These are phyloP conservation scores for Ochotona curzoniae DNA, from an alignment of 2,113 vertebrate genomes.

Conservation along the genomic window DNA sequence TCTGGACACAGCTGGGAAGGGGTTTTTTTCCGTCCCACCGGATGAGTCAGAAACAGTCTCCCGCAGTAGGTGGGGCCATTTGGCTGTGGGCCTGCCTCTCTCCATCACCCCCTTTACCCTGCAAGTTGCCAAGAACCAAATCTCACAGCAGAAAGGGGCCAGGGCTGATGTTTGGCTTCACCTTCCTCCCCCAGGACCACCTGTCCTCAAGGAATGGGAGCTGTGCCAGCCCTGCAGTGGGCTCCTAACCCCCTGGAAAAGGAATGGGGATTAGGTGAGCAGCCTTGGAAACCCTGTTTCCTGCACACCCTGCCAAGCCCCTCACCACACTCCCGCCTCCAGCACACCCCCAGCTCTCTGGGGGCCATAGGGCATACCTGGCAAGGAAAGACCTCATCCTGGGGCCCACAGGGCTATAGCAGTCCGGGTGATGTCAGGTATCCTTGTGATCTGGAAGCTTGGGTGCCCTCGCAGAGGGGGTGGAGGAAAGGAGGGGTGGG, in stretches of 20 bases:
- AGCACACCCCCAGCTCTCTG: background rate
- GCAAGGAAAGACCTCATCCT: background rate
- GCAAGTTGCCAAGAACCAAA: background rate
- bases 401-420: rapidly evolving
- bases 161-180: background rate
- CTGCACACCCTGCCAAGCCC: background rate
- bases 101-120: background rate
- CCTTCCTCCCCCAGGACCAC: background rate
- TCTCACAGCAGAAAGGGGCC: background rate
- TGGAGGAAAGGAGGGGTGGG: too few relatives aligned
- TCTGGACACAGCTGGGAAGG: background rate
- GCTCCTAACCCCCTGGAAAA: too few relatives aligned
- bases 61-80: background rate
- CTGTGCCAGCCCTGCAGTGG: background rate
- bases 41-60: conserved; percentile 38
- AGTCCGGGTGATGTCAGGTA: rapidly evolving
- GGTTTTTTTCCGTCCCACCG: background rate
- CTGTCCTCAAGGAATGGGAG: too few relatives aligned
- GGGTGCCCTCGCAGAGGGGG: too few relatives aligned
- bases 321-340: background rate
- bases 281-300: background rate
- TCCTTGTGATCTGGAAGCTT: background rate
- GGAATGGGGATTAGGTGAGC: background rate
- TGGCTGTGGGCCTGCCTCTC: background rate
- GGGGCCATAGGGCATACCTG: rapidly evolving